phyloP scores from a whole-genome alignment of 2,113 vertebrate genomes.

The Festucalex cinctus region DNA sequence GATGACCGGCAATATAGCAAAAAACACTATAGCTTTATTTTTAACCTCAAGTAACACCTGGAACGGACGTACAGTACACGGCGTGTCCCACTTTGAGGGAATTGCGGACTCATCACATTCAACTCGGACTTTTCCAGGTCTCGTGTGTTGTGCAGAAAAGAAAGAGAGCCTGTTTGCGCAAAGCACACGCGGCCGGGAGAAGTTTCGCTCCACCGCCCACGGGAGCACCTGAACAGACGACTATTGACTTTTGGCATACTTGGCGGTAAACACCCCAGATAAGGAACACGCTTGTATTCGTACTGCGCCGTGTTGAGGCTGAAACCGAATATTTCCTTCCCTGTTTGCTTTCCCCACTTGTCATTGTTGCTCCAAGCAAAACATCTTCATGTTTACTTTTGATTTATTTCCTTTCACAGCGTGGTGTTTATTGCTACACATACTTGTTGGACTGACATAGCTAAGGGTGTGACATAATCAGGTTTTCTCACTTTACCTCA shows the following conservation, averaged over 20 bases:
- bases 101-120: constrained; percentile 54
- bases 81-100: constrained; percentile 20
- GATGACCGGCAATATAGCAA: too few species aligned
- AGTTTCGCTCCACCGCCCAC: constrained; percentile 23
- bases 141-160: constrained; percentile 17
- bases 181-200: constrained; percentile 17
- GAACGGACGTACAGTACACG: constrained; percentile 19
- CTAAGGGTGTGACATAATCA: background rate
- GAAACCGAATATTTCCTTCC: background rate
- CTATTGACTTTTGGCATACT: background rate
- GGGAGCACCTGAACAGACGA: constrained; percentile 24
- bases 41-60: constrained; percentile 64
- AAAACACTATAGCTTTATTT: constrained; percentile 15
- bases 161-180: constrained; percentile 39
- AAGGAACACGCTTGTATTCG: background rate
- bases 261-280: background rate
- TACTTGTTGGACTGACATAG: background rate
- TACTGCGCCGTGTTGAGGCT: background rate
- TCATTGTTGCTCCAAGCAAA: background rate
- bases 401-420: background rate
- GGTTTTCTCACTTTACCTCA: background rate
- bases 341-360: background rate
- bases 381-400: background rate
- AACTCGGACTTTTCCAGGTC: constrained; percentile 40
- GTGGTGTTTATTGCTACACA: background rate